A percentile compares a stretch with the other conserved stretches of the same genome.
These are phyloP conservation scores for Drosophila buzzatii DNA, from an alignment of 2,888 invertebrate species.

Conservation along the genomic window DNA sequence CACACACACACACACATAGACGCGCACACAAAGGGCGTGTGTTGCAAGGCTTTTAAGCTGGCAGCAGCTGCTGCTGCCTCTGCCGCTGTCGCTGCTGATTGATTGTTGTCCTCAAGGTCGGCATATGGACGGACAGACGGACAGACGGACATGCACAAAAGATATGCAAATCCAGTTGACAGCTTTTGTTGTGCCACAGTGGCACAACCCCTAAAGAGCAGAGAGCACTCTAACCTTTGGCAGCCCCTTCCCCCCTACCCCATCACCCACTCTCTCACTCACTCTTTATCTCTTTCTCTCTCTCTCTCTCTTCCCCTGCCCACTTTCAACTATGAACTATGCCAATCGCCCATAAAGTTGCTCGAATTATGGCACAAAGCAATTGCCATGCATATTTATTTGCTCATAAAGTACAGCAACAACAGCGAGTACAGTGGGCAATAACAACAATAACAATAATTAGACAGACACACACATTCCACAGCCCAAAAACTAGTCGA, in stretches of 20 bases:
- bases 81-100: slow-evolving; percentile 45
- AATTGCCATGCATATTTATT: slow-evolving; percentile 72
- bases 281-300: too few relatives aligned
- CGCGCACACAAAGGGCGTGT: slow-evolving; percentile 20
- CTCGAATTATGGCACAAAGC: slow-evolving; percentile 63
- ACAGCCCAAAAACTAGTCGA: slow-evolving; percentile 9
- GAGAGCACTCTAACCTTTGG: slow-evolving; percentile 30
- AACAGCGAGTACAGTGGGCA: slow-evolving; percentile 18
- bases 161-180: slow-evolving; percentile 65
- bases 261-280: too few relatives aligned
- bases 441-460: slow-evolving; percentile 24
- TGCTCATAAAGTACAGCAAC: slow-evolving; percentile 56
- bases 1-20: slow-evolving; percentile 3
- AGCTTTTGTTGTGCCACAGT: slow-evolving; percentile 32
- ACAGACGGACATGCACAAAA: slow-evolving; percentile 52
- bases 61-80: slow-evolving; percentile 36
- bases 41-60: slow-evolving; percentile 60
- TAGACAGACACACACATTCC: slow-evolving; percentile 60
- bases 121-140: slow-evolving; percentile 35
- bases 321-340: slow-evolving; percentile 30
- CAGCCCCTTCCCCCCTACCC: background rate
- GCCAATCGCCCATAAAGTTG: slow-evolving; percentile 50
- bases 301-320: background rate
- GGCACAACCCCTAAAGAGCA: slow-evolving; percentile 16
- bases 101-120: slow-evolving; percentile 64